Percentiles rank a stretch among this genome's conserved stretches.
phyloP scores from a whole-genome alignment of 2,797 vertebrate species.

The Psittacula echo region DNA sequence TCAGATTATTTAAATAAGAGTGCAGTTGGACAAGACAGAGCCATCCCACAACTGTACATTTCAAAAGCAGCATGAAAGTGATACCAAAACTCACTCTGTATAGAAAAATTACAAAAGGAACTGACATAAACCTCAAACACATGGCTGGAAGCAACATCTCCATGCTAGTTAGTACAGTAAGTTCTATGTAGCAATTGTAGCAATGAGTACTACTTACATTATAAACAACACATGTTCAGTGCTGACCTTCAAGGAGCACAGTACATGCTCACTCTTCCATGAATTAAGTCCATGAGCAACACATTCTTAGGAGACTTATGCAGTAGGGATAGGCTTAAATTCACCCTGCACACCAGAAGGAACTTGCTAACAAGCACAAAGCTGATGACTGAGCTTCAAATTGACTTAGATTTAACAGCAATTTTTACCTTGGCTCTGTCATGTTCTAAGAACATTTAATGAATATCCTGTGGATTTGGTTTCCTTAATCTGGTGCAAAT shows the following conservation, averaged over 20 bases:
- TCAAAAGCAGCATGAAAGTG: background rate
- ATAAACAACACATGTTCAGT: background rate
- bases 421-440: background rate
- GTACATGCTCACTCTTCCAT: background rate
- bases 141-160: background rate
- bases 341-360: background rate
- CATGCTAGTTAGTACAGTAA: rapidly evolving
- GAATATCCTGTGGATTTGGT: background rate
- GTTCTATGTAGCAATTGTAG: background rate
- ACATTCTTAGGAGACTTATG: background rate
- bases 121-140: background rate
- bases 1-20: background rate
- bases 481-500: background rate
- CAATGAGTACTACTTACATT: background rate
- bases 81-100: background rate
- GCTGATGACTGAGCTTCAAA: background rate
- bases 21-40: background rate
- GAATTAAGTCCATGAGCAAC: background rate
- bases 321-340: background rate
- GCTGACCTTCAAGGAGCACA: background rate
- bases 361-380: conserved; percentile 2
- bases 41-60: background rate
- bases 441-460: background rate
- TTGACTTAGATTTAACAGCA: background rate
- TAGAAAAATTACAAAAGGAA: background rate